Percentiles rank a stretch among this genome's conserved stretches.
Evolutionary conservation across 2,888 invertebrate species (phyloP).

Genomic region (Sepiola atlantica): DNA sequence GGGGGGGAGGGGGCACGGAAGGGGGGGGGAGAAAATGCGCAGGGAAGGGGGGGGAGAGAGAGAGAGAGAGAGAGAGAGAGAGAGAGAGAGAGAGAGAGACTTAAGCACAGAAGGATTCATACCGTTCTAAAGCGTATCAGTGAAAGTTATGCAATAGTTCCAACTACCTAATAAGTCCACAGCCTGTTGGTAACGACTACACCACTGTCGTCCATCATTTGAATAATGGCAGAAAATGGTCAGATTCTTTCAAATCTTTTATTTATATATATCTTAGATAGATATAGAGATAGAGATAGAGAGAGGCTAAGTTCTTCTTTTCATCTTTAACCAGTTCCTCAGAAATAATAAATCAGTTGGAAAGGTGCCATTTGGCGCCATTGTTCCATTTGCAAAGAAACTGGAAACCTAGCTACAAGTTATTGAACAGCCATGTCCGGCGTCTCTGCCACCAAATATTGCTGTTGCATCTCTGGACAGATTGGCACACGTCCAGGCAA

Average conservation of each 20-base stretch:
- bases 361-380: not conserved
- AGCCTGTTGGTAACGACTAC: too few relatives aligned
- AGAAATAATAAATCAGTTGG: constrained; percentile 20
- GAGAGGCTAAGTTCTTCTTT: not conserved
- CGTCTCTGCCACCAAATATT: not conserved
- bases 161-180: too few relatives aligned
- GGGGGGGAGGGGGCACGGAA: not conserved
- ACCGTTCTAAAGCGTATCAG: too few relatives aligned
- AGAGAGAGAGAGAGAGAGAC: not conserved
- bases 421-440: not conserved
- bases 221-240: too few relatives aligned
- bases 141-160: too few relatives aligned
- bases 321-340: constrained; percentile 32
- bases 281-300: not conserved
- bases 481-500: not conserved
- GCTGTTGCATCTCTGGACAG: not conserved
- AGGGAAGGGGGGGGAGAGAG: not conserved
- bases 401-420: constrained; percentile 23
- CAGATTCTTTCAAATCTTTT: too few relatives aligned
- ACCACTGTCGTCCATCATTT: too few relatives aligned
- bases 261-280: too few relatives aligned
- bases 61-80: not conserved
- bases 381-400: not conserved
- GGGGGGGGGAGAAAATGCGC: not conserved
- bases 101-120: too few relatives aligned